phyloP scores from a whole-genome alignment of 2,113 vertebrate species.

The Amia ocellicauda region DNA sequence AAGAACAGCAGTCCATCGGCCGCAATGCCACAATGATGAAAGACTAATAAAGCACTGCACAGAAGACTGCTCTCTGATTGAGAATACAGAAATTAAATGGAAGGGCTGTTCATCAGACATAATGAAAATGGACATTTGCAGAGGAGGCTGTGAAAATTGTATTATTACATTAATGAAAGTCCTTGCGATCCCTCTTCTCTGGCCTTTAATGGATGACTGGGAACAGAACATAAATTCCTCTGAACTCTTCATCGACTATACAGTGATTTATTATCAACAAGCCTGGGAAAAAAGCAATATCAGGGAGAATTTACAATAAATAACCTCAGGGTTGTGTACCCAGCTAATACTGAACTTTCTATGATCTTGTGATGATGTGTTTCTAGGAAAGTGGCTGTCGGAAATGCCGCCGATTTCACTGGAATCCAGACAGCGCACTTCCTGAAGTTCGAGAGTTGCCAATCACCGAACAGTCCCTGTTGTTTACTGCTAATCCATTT shows the following conservation, averaged over 20 bases:
- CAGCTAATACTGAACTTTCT: background rate
- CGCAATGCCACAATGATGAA: background rate
- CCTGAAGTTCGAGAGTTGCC: no score
- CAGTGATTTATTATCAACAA: constrained; percentile 5
- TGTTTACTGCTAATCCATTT: no score
- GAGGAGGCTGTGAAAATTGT: background rate
- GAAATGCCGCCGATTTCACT: no score
- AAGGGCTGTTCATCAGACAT: background rate
- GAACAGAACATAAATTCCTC: constrained; percentile 3
- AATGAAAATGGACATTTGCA: background rate
- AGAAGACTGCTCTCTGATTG: background rate
- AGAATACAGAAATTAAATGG: background rate
- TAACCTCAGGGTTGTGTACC: background rate
- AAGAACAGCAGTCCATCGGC: no score
- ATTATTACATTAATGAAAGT: constrained; percentile 3
- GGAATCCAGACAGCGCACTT: no score
- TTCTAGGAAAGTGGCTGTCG: background rate
- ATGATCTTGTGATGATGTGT: constrained; percentile 5
- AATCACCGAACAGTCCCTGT: no score
- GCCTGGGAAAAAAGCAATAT: constrained; percentile 1
- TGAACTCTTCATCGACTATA: background rate
- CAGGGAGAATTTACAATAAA: constrained; percentile 2
- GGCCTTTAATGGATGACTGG: background rate
- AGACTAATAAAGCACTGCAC: background rate
- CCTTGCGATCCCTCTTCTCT: background rate